Evolutionary conservation across 2,888 invertebrate species (phyloP).

Genomic region (Philopedon plagiatum): DNA sequence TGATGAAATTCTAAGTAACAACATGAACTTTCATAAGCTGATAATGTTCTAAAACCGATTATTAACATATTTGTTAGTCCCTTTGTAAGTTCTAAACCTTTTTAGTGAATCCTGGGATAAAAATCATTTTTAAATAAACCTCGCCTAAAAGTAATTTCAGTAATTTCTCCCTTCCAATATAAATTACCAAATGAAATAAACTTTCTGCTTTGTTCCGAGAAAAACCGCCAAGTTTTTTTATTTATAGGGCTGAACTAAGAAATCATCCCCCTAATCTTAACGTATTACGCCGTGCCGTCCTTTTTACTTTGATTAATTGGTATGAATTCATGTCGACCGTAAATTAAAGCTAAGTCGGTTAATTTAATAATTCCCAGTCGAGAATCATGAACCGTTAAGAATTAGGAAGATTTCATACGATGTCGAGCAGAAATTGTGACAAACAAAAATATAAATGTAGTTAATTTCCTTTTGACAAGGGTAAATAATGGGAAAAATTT

Average conservation of each 20-base stretch:
- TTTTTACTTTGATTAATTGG: slow-evolving; percentile 47
- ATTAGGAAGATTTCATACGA: slow-evolving; percentile 52
- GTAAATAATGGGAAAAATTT: slow-evolving; percentile 43
- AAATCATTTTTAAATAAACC: too few relatives aligned
- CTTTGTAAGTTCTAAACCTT: too few relatives aligned
- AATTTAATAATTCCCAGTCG: slow-evolving; percentile 57
- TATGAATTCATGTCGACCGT: slow-evolving; percentile 48
- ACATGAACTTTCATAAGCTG: too few relatives aligned
- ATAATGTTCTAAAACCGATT: too few relatives aligned
- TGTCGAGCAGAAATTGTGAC: slow-evolving; percentile 48
- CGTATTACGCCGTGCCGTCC: slow-evolving; percentile 20
- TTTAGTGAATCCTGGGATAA: too few relatives aligned
- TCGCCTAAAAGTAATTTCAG: too few relatives aligned
- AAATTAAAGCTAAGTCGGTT: slow-evolving; percentile 48
- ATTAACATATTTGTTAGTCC: too few relatives aligned
- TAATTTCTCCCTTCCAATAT: background rate
- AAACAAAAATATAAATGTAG: slow-evolving; percentile 51
- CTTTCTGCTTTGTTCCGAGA: slow-evolving; percentile 16
- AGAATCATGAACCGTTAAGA: slow-evolving; percentile 56
- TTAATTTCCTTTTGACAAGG: slow-evolving; percentile 44
- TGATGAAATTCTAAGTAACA: too few relatives aligned
- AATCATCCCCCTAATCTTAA: slow-evolving; percentile 34
- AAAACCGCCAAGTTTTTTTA: slow-evolving; percentile 21
- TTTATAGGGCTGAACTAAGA: slow-evolving; percentile 18
- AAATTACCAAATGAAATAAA: slow-evolving; percentile 21